A percentile compares a stretch with the other conserved stretches of the same genome.
Conservation (phyloP, 1,140 invertebrate genomes). For the Rhagoletis pomonella region DNA sequence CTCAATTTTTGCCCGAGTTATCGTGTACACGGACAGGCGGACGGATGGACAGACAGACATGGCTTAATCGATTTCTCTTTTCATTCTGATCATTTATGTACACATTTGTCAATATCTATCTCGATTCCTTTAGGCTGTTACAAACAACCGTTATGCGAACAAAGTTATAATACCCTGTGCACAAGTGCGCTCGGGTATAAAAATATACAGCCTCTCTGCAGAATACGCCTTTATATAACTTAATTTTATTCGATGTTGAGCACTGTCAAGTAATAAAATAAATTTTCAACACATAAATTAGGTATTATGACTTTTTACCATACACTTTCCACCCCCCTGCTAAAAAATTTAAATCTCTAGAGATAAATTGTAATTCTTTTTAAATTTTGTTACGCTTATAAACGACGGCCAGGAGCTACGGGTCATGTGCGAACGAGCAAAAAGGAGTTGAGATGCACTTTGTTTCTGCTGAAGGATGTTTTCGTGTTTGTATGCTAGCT, state of each 20-base stretch:
- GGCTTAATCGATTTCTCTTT: too few relatives aligned
- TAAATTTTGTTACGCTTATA: slow-evolving; percentile 43
- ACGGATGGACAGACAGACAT: too few relatives aligned
- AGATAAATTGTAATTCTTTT: slow-evolving; percentile 44
- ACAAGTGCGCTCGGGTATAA: too few relatives aligned
- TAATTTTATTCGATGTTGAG: slow-evolving; percentile 9
- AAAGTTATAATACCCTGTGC: too few relatives aligned
- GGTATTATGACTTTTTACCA: not conserved
- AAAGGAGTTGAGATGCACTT: not conserved
- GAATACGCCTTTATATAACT: not conserved
- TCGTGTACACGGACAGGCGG: too few relatives aligned
- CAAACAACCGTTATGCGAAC: too few relatives aligned
- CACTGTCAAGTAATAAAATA: slow-evolving; percentile 14
- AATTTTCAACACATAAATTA: slow-evolving; percentile 28
- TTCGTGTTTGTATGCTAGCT: not conserved
- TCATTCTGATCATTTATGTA: too few relatives aligned
- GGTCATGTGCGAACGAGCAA: not conserved
- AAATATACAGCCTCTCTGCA: too few relatives aligned
- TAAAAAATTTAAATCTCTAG: slow-evolving; percentile 39
- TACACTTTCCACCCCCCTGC: not conserved
- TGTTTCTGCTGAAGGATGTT: not conserved
- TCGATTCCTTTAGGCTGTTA: too few relatives aligned
- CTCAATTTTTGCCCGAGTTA: too few relatives aligned
- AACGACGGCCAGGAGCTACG: slow-evolving; percentile 2
- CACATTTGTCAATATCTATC: too few relatives aligned